These are phyloP conservation scores for Heliconius himera DNA, from an alignment of 1,140 invertebrate genomes.

Conservation along the genomic window DNA sequence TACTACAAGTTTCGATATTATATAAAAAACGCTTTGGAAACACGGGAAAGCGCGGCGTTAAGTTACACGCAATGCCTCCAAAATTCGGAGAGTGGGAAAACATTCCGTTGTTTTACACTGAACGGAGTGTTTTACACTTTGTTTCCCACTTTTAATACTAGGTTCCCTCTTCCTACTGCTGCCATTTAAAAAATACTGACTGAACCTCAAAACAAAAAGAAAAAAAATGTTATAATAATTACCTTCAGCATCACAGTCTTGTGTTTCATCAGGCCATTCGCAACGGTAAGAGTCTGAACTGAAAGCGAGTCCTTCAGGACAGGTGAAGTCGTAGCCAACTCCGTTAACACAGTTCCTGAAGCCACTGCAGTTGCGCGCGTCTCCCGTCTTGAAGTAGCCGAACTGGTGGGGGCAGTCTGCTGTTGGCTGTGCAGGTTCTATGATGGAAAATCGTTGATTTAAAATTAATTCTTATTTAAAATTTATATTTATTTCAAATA, in stretches of 20 bases:
- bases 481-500: too few species aligned
- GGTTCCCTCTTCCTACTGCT: too few species aligned
- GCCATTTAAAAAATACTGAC: too few species aligned
- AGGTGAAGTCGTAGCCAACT: constrained; percentile 84
- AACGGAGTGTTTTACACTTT: too few species aligned
- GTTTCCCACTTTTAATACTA: not conserved
- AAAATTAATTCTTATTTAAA: too few species aligned
- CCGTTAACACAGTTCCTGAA: constrained; percentile 94
- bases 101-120: too few species aligned
- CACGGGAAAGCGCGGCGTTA: too few species aligned
- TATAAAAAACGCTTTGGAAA: too few species aligned
- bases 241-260: constrained; percentile 90
- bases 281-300: constrained; percentile 89
- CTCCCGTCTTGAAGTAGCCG: constrained; percentile 89
- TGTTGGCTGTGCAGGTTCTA: constrained; percentile 83
- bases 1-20: too few species aligned
- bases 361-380: constrained; percentile 88
- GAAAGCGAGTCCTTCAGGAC: constrained; percentile 93
- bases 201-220: too few species aligned
- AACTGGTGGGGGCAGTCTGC: constrained; percentile 92
- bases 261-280: constrained; percentile 93
- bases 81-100: too few species aligned
- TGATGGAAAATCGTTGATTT: not conserved
- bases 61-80: too few species aligned
- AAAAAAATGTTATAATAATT: not conserved